phyloP scores from a whole-genome alignment of 1,140 invertebrate genomes.

The Andricus grossulariae region DNA sequence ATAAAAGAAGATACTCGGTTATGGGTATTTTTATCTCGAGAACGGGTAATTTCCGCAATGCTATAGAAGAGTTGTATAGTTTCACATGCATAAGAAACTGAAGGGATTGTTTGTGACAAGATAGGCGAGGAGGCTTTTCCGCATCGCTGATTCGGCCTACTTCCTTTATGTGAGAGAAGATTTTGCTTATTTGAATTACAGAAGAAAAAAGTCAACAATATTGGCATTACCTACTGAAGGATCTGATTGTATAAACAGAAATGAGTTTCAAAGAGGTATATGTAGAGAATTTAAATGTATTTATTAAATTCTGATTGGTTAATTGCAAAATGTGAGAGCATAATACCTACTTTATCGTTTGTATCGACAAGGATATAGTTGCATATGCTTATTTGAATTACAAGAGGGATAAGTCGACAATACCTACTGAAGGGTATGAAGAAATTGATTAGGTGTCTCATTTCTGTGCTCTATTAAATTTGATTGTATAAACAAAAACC shows the following conservation, averaged over 20 bases:
- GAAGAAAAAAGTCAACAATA: not conserved
- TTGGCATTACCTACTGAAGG: not conserved
- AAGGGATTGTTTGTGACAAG: not conserved
- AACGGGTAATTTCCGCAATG: constrained; percentile 9
- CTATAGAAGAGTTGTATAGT: not conserved
- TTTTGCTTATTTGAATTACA: not conserved
- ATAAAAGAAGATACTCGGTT: not conserved
- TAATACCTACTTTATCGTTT: too few relatives aligned
- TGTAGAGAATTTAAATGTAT: too few relatives aligned
- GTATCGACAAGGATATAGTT: too few relatives aligned
- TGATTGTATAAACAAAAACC: too few relatives aligned
- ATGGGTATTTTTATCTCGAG: not conserved
- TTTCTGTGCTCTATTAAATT: too few relatives aligned
- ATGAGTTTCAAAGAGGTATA: not conserved
- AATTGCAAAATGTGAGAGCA: too few relatives aligned
- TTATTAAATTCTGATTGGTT: too few relatives aligned
- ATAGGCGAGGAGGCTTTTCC: not conserved
- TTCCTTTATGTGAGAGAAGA: not conserved
- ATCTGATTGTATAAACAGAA: not conserved
- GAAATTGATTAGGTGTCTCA: not conserved
- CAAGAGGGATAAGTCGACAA: not conserved
- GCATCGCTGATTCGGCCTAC: not conserved
- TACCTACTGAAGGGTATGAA: not conserved
- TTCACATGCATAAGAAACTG: not conserved
- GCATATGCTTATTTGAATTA: not conserved